Evolutionary conservation across 2,888 invertebrate genomes (phyloP).

Genomic region (Nebria salina): DNA sequence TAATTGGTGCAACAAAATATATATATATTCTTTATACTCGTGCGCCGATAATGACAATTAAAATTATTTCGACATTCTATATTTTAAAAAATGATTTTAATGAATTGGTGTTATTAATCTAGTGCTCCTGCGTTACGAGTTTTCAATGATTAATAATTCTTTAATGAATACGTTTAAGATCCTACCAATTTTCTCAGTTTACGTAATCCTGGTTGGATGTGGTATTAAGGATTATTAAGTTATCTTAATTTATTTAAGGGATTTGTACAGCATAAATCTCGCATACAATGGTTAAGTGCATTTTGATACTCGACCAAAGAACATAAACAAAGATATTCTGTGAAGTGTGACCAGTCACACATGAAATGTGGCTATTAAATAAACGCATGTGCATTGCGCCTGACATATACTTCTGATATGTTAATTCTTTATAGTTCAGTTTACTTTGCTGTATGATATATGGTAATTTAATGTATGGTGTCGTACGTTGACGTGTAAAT

Average conservation of each 20-base stretch:
- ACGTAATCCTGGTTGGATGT: neutral
- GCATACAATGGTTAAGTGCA: slow-evolving; percentile 30
- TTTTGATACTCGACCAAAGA: slow-evolving; percentile 29
- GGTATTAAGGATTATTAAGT: neutral
- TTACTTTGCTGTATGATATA: slow-evolving; percentile 7
- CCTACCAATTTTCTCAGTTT: too few relatives aligned
- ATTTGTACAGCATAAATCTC: slow-evolving; percentile 26
- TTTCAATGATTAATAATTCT: neutral
- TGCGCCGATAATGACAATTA: neutral
- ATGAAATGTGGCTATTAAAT: slow-evolving; percentile 16
- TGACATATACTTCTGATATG: slow-evolving; percentile 4
- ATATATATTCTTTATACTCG: neutral
- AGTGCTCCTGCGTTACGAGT: slow-evolving; percentile 33
- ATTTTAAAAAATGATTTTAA: neutral
- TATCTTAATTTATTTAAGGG: slow-evolving; percentile 26
- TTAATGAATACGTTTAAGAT: too few relatives aligned
- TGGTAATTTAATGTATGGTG: neutral
- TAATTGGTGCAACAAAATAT: slow-evolving; percentile 24
- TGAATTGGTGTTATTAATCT: neutral
- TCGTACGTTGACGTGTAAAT: neutral
- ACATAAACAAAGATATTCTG: slow-evolving; percentile 41
- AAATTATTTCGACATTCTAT: neutral
- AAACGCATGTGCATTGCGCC: neutral
- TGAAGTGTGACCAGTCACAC: slow-evolving; percentile 17
- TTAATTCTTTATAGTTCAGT: slow-evolving; percentile 18